phyloP scores from a whole-genome alignment of 2,888 invertebrate genomes.

The Callyntrura sp. region DNA sequence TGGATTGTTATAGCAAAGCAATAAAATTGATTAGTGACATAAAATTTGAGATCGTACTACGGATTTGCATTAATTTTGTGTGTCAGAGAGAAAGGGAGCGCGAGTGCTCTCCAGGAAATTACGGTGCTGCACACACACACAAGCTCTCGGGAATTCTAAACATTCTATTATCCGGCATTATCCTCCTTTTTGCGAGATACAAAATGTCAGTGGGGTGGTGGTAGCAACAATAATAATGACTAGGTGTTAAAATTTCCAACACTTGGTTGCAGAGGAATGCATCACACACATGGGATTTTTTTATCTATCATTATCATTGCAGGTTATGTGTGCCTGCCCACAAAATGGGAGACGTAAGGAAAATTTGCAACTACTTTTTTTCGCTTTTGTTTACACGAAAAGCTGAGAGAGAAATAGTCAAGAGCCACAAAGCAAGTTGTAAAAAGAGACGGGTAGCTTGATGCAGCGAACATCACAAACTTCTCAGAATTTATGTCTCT shows the following conservation, averaged over 20 bases:
- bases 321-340: background rate
- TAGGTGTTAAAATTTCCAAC: conserved; percentile 28
- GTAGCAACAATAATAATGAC: background rate
- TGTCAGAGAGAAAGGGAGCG: background rate
- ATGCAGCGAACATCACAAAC: background rate
- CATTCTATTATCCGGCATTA: background rate
- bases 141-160: background rate
- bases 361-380: background rate
- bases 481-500: background rate
- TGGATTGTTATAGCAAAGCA: conserved; percentile 12
- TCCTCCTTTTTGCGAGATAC: conserved; percentile 12
- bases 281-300: conserved; percentile 17
- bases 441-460: background rate
- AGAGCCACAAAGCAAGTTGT: background rate
- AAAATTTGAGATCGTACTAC: conserved; percentile 8
- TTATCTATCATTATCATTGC: conserved; percentile 2
- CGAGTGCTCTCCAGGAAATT: conserved; percentile 8
- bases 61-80: conserved; percentile 37
- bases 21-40: conserved; percentile 47
- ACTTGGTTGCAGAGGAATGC: background rate
- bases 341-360: background rate
- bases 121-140: background rate
- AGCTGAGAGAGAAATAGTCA: background rate
- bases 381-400: background rate
- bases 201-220: conserved; percentile 28